Conservation (phyloP, 2,888 invertebrate genomes). For the Slavum lentiscoides region DNA sequence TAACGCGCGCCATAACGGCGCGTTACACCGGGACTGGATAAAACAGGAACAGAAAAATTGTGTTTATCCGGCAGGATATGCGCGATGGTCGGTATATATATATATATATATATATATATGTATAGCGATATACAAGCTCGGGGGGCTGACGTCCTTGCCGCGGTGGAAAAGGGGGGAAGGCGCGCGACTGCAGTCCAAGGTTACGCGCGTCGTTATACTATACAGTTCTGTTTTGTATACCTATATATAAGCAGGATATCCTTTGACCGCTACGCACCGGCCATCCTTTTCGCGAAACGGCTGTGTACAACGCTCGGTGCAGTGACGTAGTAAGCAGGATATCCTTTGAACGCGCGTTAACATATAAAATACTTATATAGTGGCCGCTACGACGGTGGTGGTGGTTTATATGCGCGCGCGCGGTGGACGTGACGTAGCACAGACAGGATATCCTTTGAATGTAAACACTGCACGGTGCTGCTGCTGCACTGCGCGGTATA, state of each 20-base stretch:
- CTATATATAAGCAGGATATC: constrained; percentile 52
- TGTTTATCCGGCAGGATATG: constrained; percentile 55
- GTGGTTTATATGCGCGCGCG: not conserved
- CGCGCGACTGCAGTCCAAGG: constrained; percentile 10
- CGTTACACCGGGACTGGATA: constrained; percentile 3
- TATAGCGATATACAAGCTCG: constrained; percentile 45
- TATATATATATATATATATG: too few species aligned
- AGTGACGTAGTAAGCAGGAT: constrained; percentile 34
- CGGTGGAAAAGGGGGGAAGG: not conserved
- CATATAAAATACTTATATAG: not conserved
- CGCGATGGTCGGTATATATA: constrained; percentile 50
- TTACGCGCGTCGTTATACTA: too few species aligned
- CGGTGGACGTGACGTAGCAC: constrained; percentile 27
- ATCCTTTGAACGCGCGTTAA: constrained; percentile 33
- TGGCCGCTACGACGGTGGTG: not conserved
- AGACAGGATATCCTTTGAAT: constrained; percentile 49
- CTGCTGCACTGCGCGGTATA: not conserved
- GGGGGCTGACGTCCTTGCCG: constrained; percentile 57
- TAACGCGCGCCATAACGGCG: not conserved
- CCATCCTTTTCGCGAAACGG: constrained; percentile 42
- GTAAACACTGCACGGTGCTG: constrained; percentile 25
- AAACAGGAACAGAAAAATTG: constrained; percentile 43
- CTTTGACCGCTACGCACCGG: constrained; percentile 36
- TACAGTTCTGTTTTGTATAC: not conserved
- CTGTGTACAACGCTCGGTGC: not conserved